Base-by-base conservation (phyloP, 2,113 vertebrate genomes). In the Petrocephalus zakoni region DNA sequence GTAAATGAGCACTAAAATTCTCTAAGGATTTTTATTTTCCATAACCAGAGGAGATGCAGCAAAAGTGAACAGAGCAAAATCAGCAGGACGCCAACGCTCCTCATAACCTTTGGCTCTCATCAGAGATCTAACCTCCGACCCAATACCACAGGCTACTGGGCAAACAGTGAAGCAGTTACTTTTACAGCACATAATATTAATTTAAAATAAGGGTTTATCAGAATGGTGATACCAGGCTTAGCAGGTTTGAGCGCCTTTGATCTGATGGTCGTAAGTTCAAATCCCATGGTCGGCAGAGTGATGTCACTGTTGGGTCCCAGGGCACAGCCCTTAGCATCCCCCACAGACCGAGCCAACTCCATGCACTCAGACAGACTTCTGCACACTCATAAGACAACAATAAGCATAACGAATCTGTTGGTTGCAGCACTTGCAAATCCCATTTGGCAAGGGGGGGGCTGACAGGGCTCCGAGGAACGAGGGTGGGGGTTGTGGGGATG, bases 381-480 rank as follows among this genome's bases (percentile, higher is more conserved):
- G 34, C 11, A 49, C 3, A 8, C 15, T 56, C n/a, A 52, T 82
- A 88, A 81, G 15, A 55, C 25, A 75, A 83, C 42, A 25, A 64
- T 64, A 68, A 56, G 75, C 53, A 6, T 10, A 42, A 49, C 10
- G 37, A 88, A 88, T 37, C 56, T 84, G 88, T 42, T 64, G 78
- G 22, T 78, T 84, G 22, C 53, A 61, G 78, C 78, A 83, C 75
- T 88, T 83, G 34, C 52, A 83, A 88, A 88, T 88, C 78, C 78
- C 61, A 84, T 88, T 88, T 29, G 55, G 64, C 9, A 55, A n/a
- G 68, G 87, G 2, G 0, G 2, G 0, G 21, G n/a, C 42, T 8
- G 52, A 29, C 19, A 34, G 75, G 52, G 52, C 34, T 78, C 34
- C 2, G n/a, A 37, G 29, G 7, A 46, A 7, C 5, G 34, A 4